Percentiles rank a stretch among this genome's conserved stretches.
Conservation (phyloP, 2,888 invertebrate species). For the Onthophagus sagittarius region DNA sequence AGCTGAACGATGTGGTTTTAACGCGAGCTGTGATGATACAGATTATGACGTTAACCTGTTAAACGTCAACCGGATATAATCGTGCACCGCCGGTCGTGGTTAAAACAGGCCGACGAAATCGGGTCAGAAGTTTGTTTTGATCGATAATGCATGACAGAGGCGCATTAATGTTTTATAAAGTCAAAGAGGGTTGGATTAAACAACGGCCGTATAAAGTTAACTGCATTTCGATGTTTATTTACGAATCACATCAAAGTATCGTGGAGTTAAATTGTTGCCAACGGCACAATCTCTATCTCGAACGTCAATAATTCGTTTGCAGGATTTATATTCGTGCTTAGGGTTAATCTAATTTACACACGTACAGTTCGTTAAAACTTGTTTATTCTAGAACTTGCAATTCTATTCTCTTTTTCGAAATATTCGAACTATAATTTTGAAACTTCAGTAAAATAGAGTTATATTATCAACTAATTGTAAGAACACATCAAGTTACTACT, state of each 20-base stretch:
- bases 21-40: neutral
- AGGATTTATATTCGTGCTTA: neutral
- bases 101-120: neutral
- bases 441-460: too few relatives aligned
- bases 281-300: neutral
- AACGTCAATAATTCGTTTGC: conserved; percentile 7
- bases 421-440: too few relatives aligned
- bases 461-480: too few relatives aligned
- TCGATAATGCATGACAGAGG: conserved; percentile 12
- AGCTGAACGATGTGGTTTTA: neutral
- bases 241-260: conserved; percentile 11
- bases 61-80: neutral
- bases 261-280: neutral
- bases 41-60: neutral
- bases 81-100: neutral
- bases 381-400: neutral
- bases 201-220: conserved; percentile 19
- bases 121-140: conserved; percentile 7
- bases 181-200: conserved; percentile 9
- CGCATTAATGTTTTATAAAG: conserved; percentile 14
- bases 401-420: neutral
- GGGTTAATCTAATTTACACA: conserved; percentile 6
- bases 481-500: too few relatives aligned
- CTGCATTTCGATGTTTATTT: conserved; percentile 17
- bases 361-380: neutral